phyloP scores from a whole-genome alignment of 2,113 vertebrate genomes.

The Malurus elegans region DNA sequence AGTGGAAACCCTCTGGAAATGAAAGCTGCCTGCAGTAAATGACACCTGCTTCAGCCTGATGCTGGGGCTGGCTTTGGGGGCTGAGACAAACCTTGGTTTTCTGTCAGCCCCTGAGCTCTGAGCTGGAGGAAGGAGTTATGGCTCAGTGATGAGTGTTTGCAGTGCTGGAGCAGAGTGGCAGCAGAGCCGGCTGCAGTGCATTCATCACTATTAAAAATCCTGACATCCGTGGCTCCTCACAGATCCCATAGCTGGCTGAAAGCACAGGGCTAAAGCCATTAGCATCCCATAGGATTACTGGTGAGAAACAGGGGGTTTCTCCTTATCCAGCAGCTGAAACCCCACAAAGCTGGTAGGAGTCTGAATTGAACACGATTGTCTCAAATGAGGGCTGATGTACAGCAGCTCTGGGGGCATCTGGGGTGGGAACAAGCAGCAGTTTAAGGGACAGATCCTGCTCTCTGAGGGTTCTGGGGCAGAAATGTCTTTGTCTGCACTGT shows the following conservation, averaged over 20 bases:
- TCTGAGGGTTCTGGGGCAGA: not conserved
- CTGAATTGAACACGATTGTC: not conserved
- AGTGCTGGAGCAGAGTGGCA: not conserved
- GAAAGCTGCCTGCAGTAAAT: not conserved
- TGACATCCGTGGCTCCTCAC: not conserved
- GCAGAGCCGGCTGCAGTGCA: not conserved
- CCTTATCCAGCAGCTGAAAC: not conserved
- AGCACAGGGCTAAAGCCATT: not conserved
- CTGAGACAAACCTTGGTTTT: not conserved
- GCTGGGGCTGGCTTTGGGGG: not conserved
- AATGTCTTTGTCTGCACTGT: not conserved
- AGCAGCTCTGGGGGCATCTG: not conserved
- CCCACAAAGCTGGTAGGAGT: accelerated
- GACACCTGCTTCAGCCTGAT: not conserved
- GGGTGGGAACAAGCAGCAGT: not conserved
- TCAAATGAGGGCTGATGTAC: not conserved
- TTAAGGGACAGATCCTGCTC: not conserved
- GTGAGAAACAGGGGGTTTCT: not conserved
- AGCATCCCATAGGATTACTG: not conserved
- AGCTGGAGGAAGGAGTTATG: not conserved
- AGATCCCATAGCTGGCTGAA: not conserved
- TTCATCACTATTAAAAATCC: not conserved
- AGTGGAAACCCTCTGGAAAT: constrained; percentile 7
- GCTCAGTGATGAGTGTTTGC: not conserved
- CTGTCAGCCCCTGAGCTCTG: not conserved